Conservation (phyloP, 2,797 vertebrate species). For the Ctenopoma multispine region DNA sequence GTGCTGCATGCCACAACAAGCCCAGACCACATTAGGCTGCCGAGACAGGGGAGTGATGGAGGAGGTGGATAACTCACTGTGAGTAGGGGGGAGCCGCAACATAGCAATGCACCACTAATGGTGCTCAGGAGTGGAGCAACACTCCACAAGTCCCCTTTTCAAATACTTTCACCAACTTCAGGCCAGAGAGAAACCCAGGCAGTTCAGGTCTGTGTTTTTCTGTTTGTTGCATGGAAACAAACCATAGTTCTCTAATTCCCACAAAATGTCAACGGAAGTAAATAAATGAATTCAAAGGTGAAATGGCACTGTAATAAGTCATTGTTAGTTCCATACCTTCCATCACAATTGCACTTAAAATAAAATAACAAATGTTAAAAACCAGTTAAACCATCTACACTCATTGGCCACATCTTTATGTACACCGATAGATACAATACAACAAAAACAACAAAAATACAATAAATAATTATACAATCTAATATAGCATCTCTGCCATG, state of each 20-base stretch:
- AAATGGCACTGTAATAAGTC: no score
- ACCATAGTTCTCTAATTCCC: neutral
- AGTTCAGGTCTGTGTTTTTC: slow-evolving; percentile 14
- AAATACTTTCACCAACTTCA: slow-evolving; percentile 22
- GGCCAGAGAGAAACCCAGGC: slow-evolving; percentile 3
- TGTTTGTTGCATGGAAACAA: slow-evolving; percentile 6
- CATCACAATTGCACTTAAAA: no score
- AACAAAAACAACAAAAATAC: no score
- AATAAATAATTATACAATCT: no score
- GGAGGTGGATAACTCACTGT: slow-evolving; percentile 35
- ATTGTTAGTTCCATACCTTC: no score
- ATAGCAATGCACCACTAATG: slow-evolving; percentile 25
- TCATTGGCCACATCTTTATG: no score
- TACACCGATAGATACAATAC: no score
- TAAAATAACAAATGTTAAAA: no score
- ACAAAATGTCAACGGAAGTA: no score
- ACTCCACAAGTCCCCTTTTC: slow-evolving; percentile 16
- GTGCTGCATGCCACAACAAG: slow-evolving; percentile 42
- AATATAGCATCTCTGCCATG: no score
- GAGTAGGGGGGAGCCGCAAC: slow-evolving; percentile 21
- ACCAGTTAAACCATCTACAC: no score
- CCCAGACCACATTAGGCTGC: slow-evolving; percentile 40
- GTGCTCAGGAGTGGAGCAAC: slow-evolving; percentile 22
- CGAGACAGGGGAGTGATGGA: slow-evolving; percentile 30
- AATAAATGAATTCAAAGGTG: no score